phyloP scores from a whole-genome alignment of 2,888 invertebrate species.

The Nebria brevicollis region DNA sequence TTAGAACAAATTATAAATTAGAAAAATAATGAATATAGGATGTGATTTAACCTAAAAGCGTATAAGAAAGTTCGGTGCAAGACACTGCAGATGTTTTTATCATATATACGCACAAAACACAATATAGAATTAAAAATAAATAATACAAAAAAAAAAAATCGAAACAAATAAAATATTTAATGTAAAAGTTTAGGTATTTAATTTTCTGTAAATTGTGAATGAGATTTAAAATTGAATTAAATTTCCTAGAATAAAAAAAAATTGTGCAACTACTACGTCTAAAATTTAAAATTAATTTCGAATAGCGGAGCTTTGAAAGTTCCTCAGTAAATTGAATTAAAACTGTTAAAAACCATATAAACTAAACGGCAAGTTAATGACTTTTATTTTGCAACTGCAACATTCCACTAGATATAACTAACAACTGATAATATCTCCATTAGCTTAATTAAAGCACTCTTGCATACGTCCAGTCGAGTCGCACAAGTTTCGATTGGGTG shows the following conservation, averaged over 20 bases:
- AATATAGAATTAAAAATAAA: too few relatives aligned
- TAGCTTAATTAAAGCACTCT: conserved; percentile 33
- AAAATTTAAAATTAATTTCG: not conserved
- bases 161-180: too few relatives aligned
- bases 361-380: not conserved
- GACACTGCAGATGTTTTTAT: too few relatives aligned
- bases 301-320: not conserved
- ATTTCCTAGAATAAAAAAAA: not conserved
- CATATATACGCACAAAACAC: too few relatives aligned
- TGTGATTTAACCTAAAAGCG: too few relatives aligned
- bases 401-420: conserved; percentile 17
- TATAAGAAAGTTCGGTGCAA: too few relatives aligned
- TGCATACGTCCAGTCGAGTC: not conserved
- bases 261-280: not conserved
- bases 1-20: too few relatives aligned
- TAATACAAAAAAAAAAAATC: too few relatives aligned
- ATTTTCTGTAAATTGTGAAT: too few relatives aligned
- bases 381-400: not conserved
- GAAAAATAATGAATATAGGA: too few relatives aligned
- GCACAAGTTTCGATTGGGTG: not conserved
- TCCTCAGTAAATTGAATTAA: not conserved
- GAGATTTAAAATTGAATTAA: too few relatives aligned
- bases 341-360: not conserved
- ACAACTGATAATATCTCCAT: conserved; percentile 38
- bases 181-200: too few relatives aligned